Percentiles rank a stretch among this genome's conserved stretches.
These are phyloP conservation scores for Ploceus nigricollis DNA, from an alignment of 2,113 vertebrate genomes.

Conservation along the genomic window DNA sequence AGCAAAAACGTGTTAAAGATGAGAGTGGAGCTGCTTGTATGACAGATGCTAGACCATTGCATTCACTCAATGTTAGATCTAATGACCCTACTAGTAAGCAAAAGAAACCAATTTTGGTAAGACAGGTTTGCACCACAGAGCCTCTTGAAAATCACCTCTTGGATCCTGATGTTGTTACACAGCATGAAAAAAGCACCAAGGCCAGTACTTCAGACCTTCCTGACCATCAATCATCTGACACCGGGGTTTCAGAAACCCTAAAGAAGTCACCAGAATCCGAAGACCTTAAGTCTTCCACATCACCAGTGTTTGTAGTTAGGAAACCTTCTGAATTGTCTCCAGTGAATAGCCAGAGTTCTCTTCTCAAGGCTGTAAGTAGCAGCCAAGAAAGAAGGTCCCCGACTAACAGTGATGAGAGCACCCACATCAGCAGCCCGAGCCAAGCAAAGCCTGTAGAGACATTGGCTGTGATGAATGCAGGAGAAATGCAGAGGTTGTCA, in stretches of 20 bases:
- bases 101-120: constrained; percentile 87
- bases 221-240: constrained; percentile 53
- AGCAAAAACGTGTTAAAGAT: constrained; percentile 95
- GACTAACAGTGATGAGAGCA: constrained; percentile 61
- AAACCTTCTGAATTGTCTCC: constrained; percentile 58
- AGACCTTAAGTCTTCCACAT: constrained; percentile 57
- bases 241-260: constrained; percentile 62
- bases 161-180: constrained; percentile 75
- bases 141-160: constrained; percentile 81
- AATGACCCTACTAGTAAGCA: constrained; percentile 78
- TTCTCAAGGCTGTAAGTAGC: constrained; percentile 71
- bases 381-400: constrained; percentile 78
- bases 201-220: constrained; percentile 27
- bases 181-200: constrained; percentile 60
- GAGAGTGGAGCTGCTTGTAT: constrained; percentile 87
- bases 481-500: constrained; percentile 80
- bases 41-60: constrained; percentile 75
- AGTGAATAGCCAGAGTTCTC: constrained; percentile 45
- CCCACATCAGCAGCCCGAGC: constrained; percentile 64
- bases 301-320: not conserved
- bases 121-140: constrained; percentile 92
- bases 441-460: constrained; percentile 74
- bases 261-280: constrained; percentile 72
- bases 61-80: constrained; percentile 75
- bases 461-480: constrained; percentile 71